Percentiles rank a stretch among this genome's conserved stretches.
Evolutionary conservation across 2,113 vertebrate genomes (phyloP).

Genomic region (Apodemus sylvaticus): DNA sequence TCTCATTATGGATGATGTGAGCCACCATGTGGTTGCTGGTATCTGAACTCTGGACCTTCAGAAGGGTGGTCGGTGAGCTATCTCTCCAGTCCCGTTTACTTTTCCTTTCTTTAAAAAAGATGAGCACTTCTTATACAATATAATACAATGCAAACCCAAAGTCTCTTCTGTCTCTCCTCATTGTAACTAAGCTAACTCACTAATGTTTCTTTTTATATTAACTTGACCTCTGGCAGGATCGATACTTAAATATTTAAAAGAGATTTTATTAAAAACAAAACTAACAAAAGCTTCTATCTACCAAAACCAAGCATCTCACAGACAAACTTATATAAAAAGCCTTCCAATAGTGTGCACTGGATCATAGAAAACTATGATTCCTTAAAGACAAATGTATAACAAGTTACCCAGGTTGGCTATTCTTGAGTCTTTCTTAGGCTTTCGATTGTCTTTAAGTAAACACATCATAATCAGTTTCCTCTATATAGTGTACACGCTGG

Average conservation of each 20-base stretch:
- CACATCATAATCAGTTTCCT: neutral
- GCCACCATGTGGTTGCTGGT: too few relatives aligned
- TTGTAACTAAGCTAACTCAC: constrained; percentile 17
- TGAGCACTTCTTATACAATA: neutral
- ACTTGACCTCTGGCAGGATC: neutral
- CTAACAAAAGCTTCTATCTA: neutral
- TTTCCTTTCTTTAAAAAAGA: neutral
- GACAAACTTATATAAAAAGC: neutral
- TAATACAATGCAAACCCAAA: neutral
- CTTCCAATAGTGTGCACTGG: neutral
- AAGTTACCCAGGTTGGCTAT: neutral
- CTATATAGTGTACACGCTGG: neutral
- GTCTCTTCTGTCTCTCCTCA: neutral
- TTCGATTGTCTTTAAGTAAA: constrained; percentile 43
- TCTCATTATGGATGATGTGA: too few relatives aligned
- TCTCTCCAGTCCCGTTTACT: too few relatives aligned
- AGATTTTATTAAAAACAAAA: constrained; percentile 10
- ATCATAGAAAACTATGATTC: neutral
- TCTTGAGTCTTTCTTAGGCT: constrained; percentile 28
- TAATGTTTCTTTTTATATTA: constrained; percentile 32
- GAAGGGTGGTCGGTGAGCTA: too few relatives aligned
- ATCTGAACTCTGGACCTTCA: too few relatives aligned
- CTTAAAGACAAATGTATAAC: neutral
- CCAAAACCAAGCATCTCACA: neutral
- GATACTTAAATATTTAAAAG: constrained; percentile 36